Base-by-base conservation (phyloP, 35 echinoderm and acorn worm species). In the Heliocidaris tuberculata region DNA sequence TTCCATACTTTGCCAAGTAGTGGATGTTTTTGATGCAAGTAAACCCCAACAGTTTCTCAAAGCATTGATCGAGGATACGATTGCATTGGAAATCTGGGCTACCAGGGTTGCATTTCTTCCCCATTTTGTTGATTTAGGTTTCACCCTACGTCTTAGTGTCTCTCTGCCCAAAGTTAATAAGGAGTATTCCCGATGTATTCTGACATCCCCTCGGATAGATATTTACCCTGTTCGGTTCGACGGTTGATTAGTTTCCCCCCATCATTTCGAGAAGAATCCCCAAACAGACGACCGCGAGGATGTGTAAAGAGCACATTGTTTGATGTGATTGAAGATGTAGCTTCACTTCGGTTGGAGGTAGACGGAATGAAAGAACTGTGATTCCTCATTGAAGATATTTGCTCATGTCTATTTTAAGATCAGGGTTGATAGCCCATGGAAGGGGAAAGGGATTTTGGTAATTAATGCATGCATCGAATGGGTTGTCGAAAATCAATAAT, bases 141-240 rank as follows among this genome's bases (percentile, higher is more conserved):
- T 78, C 65, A 78, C 65, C 65, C 65, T 78, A n/a, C 65, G 65
- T 78, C 65, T 27, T 78, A 78, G 65, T 78, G 65, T 78, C 65
- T 24, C 65, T 78, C 65, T 78, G 27, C 27, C 21, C 65, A n/a
- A 78, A 78, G 65, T 78, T 78, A 78, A 78, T 78, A 78, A 78
- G 65, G 65, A 78, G 65, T 78, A 78, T 78, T 78, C 27, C 21
- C 65, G 65, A 78, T 78, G 65, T 78, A 78, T 78, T 78, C 65
- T 78, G 65, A 78, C 65, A 78, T 78, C 27, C 65, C 27, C 3
- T 78, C 21, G 65, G 15, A 78, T 78, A 78, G 65, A 78, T 78
- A 78, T 78, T 78, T 78, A 78, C 65, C 65, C 27, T n/a, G 21
- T 78, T n/a, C 65, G 65, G 19, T 78, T 78, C 21, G 65, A 27